A percentile compares a stretch with the other conserved stretches of the same genome.
These are phyloP conservation scores for Phoenicopterus ruber DNA, from an alignment of 2,113 vertebrate species.

Conservation along the genomic window DNA sequence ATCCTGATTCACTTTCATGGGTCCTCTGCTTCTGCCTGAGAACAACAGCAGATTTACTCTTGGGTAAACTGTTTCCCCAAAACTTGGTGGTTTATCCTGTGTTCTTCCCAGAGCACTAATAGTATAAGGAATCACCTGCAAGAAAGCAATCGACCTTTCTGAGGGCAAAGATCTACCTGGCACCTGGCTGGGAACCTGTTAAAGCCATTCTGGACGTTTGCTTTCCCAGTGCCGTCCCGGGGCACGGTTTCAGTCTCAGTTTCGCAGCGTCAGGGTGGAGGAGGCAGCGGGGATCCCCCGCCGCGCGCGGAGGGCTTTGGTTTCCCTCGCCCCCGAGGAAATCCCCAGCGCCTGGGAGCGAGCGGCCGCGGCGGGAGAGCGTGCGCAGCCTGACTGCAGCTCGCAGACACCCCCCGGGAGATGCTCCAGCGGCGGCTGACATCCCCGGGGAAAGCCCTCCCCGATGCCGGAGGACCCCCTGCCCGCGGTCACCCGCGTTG, in stretches of 20 bases:
- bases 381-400: background rate
- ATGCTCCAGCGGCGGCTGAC: background rate
- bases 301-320: rapidly evolving
- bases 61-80: background rate
- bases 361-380: background rate
- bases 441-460: background rate
- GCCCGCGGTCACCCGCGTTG: rapidly evolving
- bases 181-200: background rate
- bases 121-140: background rate
- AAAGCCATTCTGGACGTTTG: background rate
- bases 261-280: background rate
- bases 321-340: background rate
- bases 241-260: background rate
- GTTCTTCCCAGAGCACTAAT: no score
- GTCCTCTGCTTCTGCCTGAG: background rate
- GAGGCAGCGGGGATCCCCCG: background rate
- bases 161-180: background rate
- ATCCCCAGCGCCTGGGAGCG: background rate
- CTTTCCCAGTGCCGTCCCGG: rapidly evolving
- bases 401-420: background rate
- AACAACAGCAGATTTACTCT: background rate
- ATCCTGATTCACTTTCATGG: background rate
- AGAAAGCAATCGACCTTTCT: background rate
- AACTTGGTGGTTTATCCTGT: rapidly evolving
- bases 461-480: background rate